A percentile compares a stretch with the other conserved stretches of the same genome.
Conservation (phyloP, 1,140 invertebrate genomes). For the Lepeophtheirus salmonis region DNA sequence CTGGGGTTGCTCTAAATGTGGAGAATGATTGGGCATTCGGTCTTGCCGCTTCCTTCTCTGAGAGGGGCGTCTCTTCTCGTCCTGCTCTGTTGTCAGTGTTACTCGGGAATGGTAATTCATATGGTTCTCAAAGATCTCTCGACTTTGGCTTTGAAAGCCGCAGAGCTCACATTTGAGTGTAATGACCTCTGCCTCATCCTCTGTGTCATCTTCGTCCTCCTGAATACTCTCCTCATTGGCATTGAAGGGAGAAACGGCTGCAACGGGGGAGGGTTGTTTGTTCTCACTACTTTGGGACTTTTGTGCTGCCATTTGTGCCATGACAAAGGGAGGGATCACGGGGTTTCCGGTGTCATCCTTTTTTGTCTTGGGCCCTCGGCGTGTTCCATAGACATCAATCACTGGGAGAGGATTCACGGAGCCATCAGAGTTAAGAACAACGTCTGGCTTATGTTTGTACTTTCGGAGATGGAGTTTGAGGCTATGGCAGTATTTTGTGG, state of each 20-base stretch:
- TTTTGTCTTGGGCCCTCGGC: slow-evolving; percentile 53
- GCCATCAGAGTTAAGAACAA: slow-evolving; percentile 68
- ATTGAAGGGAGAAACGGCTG: slow-evolving; percentile 15
- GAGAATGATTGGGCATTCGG: no score
- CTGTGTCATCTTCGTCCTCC: neutral
- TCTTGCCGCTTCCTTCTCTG: no score
- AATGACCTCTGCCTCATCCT: neutral
- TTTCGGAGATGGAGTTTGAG: slow-evolving; percentile 87
- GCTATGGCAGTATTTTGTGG: slow-evolving; percentile 94
- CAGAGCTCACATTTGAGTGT: neutral
- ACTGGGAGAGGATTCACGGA: slow-evolving; percentile 63
- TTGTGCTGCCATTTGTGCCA: neutral
- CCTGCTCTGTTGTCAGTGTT: no score
- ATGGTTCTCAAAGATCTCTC: no score
- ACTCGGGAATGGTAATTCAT: no score
- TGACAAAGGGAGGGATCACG: slow-evolving; percentile 4
- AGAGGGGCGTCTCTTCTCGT: no score
- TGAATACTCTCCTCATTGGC: neutral
- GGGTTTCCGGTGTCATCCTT: slow-evolving; percentile 23
- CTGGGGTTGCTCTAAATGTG: no score
- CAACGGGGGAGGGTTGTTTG: slow-evolving; percentile 8
- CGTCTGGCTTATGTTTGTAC: slow-evolving; percentile 62
- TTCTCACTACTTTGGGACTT: neutral
- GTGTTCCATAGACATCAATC: slow-evolving; percentile 72
- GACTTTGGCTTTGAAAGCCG: no score